Percentiles rank a stretch among this genome's conserved stretches.
Conservation (phyloP, 2,113 vertebrate species). For the Myrmecophaga tridactyla region DNA sequence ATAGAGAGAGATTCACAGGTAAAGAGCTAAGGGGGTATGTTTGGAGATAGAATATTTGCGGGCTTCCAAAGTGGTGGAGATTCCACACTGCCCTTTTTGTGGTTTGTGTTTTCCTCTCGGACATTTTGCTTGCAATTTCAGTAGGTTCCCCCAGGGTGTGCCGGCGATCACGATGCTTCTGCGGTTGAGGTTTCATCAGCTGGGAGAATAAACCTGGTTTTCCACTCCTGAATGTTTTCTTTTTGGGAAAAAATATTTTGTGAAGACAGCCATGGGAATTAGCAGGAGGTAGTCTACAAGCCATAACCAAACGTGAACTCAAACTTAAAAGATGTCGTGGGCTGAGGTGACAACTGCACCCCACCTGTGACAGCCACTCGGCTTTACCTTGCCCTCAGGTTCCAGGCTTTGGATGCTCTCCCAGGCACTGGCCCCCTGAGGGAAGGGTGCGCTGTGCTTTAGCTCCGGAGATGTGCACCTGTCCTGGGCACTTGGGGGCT, state of each 20-base stretch:
- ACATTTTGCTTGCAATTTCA: conserved; percentile 43
- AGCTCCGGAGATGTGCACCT: not conserved
- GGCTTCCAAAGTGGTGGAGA: not conserved
- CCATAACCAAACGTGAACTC: not conserved
- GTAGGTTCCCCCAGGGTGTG: not conserved
- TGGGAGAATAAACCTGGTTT: not conserved
- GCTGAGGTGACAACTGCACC: not conserved
- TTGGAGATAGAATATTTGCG: not conserved
- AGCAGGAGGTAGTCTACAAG: not conserved
- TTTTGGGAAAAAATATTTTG: conserved; percentile 2
- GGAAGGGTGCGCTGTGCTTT: not conserved
- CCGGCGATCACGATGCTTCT: not conserved
- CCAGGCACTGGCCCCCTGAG: not conserved
- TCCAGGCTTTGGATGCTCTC: not conserved
- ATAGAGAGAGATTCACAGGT: not conserved
- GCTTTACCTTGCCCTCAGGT: not conserved
- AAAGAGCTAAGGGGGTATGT: not conserved
- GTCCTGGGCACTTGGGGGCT: not conserved
- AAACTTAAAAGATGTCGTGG: not conserved
- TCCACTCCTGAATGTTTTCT: not conserved
- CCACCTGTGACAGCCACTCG: not conserved
- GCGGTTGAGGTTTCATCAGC: not conserved
- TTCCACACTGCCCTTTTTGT: not conserved
- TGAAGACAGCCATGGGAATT: not conserved
- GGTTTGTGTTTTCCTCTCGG: not conserved